Conservation (phyloP, 2,888 invertebrate species). For the Tineola bisselliella region DNA sequence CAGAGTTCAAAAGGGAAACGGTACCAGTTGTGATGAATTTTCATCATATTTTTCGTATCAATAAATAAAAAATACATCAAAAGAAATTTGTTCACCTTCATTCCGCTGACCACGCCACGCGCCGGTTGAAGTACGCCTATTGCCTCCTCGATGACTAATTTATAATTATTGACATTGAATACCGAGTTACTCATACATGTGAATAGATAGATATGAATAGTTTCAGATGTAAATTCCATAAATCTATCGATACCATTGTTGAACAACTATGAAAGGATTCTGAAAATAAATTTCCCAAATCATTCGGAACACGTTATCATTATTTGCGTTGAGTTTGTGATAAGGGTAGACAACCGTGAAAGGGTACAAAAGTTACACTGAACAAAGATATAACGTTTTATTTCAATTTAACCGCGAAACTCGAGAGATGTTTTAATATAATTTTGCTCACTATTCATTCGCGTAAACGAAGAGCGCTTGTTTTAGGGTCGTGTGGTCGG, state of each 20-base stretch:
- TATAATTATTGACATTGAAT: background rate
- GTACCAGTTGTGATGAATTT: background rate
- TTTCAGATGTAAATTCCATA: background rate
- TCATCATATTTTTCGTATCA: background rate
- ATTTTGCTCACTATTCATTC: background rate
- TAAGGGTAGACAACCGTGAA: slow-evolving; percentile 8
- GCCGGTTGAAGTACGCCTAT: background rate
- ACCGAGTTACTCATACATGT: background rate
- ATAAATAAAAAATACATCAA: background rate
- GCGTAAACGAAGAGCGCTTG: too few relatives aligned
- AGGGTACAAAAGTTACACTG: background rate
- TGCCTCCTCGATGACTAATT: background rate
- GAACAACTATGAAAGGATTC: background rate
- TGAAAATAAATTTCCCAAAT: background rate
- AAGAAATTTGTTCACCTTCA: background rate
- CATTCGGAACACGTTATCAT: slow-evolving; percentile 4
- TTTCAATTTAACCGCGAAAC: background rate
- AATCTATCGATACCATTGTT: background rate
- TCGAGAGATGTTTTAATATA: background rate
- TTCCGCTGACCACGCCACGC: too few relatives aligned
- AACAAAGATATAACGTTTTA: slow-evolving; percentile 2
- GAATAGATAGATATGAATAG: background rate
- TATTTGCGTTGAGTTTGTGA: background rate
- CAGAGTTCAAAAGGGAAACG: background rate
- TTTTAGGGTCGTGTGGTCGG: background rate